Evolutionary conservation across 2,797 vertebrate species (phyloP).

Genomic region (Sparus aurata): DNA sequence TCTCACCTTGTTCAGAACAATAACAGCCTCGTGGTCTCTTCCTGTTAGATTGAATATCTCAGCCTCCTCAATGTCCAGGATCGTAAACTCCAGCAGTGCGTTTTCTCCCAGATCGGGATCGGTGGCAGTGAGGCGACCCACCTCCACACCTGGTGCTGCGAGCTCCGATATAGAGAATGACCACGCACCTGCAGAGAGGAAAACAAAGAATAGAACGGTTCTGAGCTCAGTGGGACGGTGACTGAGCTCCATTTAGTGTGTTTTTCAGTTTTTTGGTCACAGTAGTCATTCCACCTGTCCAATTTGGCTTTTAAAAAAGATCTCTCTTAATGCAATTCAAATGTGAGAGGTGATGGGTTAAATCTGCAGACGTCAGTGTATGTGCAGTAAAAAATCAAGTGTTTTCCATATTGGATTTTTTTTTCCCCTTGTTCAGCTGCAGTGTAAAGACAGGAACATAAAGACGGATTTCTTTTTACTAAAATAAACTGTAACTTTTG

Average conservation of each 20-base stretch:
- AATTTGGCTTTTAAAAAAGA: neutral
- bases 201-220: slow-evolving; percentile 26
- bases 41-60: slow-evolving; percentile 89
- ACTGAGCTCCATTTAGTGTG: too few relatives aligned
- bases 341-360: neutral
- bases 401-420: too few relatives aligned
- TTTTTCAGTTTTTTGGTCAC: neutral
- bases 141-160: slow-evolving; percentile 89
- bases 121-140: slow-evolving; percentile 90
- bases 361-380: neutral
- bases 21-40: slow-evolving; percentile 87
- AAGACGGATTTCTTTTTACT: neutral
- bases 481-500: neutral
- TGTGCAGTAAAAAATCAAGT: neutral
- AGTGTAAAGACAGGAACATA: neutral
- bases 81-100: slow-evolving; percentile 89
- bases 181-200: slow-evolving; percentile 86
- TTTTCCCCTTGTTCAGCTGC: neutral
- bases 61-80: slow-evolving; percentile 87
- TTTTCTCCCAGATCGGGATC: slow-evolving; percentile 92
- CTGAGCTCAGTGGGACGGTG: neutral
- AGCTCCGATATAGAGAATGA: slow-evolving; percentile 93
- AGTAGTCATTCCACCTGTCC: slow-evolving; percentile 17
- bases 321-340: neutral
- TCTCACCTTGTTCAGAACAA: slow-evolving; percentile 86